Base-by-base conservation (phyloP, 2,888 invertebrate genomes). In the Brachynemurus nebulosus region DNA sequence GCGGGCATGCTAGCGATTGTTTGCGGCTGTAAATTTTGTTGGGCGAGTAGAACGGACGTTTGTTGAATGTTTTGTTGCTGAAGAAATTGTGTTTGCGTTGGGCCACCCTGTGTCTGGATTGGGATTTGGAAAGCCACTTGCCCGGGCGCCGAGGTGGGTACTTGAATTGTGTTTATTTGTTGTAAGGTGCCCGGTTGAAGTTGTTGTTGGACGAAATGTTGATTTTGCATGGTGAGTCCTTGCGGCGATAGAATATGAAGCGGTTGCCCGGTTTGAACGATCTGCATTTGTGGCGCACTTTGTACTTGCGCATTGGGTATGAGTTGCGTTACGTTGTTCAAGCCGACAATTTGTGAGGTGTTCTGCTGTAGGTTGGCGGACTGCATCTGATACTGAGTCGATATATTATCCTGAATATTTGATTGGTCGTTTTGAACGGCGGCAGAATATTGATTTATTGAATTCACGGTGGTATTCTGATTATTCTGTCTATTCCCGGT, bases 81-180 rank as follows among this genome's bases (percentile, higher is more conserved):
- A 7, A 37, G 27, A n/a, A n/a, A 16, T 33, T 12, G 14, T 8
- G 23, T 23, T 37, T 43, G 43, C n/a, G n/a, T n/a, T n/a, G n/a
- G n/a, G n/a, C n/a, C n/a, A n/a, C n/a, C n/a, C n/a, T n/a, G n/a
- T n/a, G 14, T 18, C 30, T 44, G 44, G 9, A 44, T 44, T 2
- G 44, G 44, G 27, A 44, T 38, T 44, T 44, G 44, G 18, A 44
- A 44, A 5, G 44, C 34, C 12, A 44, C 38, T 37, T 37, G 37
- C 9, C 37, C 37, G n/a, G 23, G 19, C 17, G 37, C 5, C n/a
- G 20, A 21, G 12, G 37, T 21, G 12, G 44, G 44, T 27, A 44
- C 37, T 23, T 23, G 23, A n/a, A 37, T 25, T 20, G 30, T 17
- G 11, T 44, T 30, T 5, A 44, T 18, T 17, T 34, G n/a, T 38